Evolutionary conservation across 1,140 invertebrate genomes (phyloP).

Genomic region (Vanessa atalanta): DNA sequence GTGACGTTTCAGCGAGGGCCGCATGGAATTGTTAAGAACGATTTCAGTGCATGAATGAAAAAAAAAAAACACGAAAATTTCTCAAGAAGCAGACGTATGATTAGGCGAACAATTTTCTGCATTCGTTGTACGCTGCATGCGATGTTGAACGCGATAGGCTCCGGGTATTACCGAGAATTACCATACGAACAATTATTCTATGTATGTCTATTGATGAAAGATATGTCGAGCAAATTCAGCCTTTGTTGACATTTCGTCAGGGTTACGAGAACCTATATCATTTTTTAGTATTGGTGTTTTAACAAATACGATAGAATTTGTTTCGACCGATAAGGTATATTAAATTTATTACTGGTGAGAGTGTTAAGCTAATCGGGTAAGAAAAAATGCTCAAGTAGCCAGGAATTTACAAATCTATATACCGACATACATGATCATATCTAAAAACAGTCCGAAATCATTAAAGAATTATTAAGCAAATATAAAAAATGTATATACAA

Average conservation of each 20-base stretch:
- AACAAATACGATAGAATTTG: no score
- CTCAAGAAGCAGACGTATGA: conserved; percentile 30
- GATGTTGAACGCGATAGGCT: conserved; percentile 20
- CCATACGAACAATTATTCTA: conserved; percentile 9
- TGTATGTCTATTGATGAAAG: conserved; percentile 15
- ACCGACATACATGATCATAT: no score
- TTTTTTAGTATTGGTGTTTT: no score
- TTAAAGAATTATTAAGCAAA: background rate
- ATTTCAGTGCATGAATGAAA: background rate
- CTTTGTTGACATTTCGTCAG: conserved; percentile 14
- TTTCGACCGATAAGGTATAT: no score
- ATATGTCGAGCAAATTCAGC: background rate
- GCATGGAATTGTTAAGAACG: background rate
- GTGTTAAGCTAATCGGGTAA: no score
- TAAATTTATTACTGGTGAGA: no score
- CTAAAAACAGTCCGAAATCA: no score
- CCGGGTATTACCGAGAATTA: conserved; percentile 21
- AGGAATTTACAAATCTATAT: no score
- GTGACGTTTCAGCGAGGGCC: conserved; percentile 3
- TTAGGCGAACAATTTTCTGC: conserved; percentile 31
- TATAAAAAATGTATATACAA: no score
- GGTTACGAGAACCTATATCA: background rate
- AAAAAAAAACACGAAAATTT: conserved; percentile 17
- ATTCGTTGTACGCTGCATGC: conserved; percentile 23
- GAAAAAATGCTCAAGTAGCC: no score